Evolutionary conservation across 2,888 invertebrate genomes (phyloP), one percentile per base, ranked within the genome.

Genomic region (Caenorhabditis plicata): DNA sequence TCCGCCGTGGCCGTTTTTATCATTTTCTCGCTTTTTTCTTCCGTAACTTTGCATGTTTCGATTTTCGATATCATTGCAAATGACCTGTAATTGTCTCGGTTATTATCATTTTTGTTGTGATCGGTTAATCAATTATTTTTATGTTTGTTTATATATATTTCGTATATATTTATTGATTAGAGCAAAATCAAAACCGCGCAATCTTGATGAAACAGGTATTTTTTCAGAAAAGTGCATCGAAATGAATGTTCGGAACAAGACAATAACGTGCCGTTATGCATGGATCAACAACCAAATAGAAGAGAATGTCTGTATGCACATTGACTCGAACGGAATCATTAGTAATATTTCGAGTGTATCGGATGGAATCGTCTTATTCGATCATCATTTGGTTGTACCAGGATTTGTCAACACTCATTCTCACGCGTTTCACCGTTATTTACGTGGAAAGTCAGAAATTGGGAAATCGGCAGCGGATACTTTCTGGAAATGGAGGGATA

Each of bases 331-430:
- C 11, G 60, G 60, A 43, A 55, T 42, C 50, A 71, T 71, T n/a
- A 44, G 32, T 1, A 41, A 45, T 13, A 63, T 70, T 13, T 39
- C 44, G 44, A 39, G 26, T 31, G 23, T 48, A 29, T 2, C 29
- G 36, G 43, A 40, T 0, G 44, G 44, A 11, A 41, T 23, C n/a
- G 46, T 58, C 8, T 22, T 42, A 17, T 36, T 58, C 41, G 23
- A 2, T 9, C 35, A 48, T 31, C 52, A 53, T 20, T 15, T 67
- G 9, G 36, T 78, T 2, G 27, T 78, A 11, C 78, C 79, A 8
- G 79, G 79, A 13, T 77, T 79, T 47, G 68, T 79, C 15, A 78
- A 74, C 53, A 70, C 73, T 4, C 79, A 79, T 51, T 79, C 79
- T 0, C 79, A 79, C 42, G 75, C 79, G 1, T 79, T 79, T 44